Evolutionary conservation across 2,797 vertebrate genomes (phyloP).

Genomic region (Corythornis leucogaster): DNA sequence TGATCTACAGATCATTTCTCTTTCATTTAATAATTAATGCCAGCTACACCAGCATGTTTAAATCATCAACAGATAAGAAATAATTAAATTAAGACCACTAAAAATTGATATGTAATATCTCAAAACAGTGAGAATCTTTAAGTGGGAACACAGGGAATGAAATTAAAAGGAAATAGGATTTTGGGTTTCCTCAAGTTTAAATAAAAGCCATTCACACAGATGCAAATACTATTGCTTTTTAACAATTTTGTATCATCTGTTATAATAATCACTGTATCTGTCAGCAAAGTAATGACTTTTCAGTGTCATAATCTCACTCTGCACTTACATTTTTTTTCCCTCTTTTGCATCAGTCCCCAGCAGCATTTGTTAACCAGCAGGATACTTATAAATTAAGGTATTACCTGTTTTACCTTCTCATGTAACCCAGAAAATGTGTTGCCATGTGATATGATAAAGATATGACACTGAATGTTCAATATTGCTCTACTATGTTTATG

Average conservation of each 20-base stretch:
- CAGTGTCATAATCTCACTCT: neutral
- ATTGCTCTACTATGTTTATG: neutral
- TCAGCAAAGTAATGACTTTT: constrained; percentile 31
- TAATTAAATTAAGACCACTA: constrained; percentile 78
- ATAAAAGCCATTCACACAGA: constrained; percentile 57
- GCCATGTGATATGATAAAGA: neutral
- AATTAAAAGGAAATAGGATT: constrained; percentile 47
- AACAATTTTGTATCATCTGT: constrained; percentile 16
- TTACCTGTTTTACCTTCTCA: neutral
- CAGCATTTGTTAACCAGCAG: neutral
- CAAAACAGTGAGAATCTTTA: constrained; percentile 76
- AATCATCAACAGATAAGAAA: constrained; percentile 78
- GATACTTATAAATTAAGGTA: neutral
- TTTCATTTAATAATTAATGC: constrained; percentile 81
- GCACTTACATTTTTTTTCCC: neutral
- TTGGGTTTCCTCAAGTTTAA: constrained; percentile 36
- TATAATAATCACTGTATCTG: constrained; percentile 29
- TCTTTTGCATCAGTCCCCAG: neutral
- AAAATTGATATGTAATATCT: constrained; percentile 72
- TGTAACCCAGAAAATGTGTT: neutral
- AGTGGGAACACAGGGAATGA: constrained; percentile 59
- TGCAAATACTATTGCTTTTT: constrained; percentile 15
- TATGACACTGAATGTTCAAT: neutral
- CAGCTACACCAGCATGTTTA: constrained; percentile 66
- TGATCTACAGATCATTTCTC: constrained; percentile 65